Conservation (phyloP, 1,140 invertebrate species). For the Diachasma alloeum region DNA sequence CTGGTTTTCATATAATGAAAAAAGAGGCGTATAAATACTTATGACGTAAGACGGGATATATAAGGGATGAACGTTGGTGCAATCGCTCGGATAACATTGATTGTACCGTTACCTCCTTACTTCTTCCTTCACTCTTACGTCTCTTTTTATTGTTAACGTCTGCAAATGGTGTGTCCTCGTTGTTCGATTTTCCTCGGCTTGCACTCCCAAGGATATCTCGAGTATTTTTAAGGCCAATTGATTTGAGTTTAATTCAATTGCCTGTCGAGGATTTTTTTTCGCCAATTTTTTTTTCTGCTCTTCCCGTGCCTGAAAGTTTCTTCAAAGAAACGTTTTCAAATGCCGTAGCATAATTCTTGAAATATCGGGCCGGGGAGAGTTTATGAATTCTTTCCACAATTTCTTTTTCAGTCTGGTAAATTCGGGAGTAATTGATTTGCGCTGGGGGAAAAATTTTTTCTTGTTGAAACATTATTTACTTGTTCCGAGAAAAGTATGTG, state of each 20-base stretch:
- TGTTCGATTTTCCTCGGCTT: neutral
- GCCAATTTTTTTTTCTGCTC: neutral
- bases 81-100: conserved; percentile 26
- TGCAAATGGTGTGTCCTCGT: conserved; percentile 4
- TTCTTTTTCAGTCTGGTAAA: too few relatives aligned
- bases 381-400: too few relatives aligned
- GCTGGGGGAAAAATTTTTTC: too few relatives aligned
- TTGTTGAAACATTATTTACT: too few relatives aligned
- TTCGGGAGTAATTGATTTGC: neutral
- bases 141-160: neutral
- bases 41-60: neutral
- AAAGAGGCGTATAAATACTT: conserved; percentile 1
- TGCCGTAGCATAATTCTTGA: neutral
- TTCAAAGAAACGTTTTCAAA: neutral
- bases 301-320: neutral
- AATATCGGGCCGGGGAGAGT: too few relatives aligned
- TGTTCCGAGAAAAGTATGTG: too few relatives aligned
- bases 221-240: conserved; percentile 6
- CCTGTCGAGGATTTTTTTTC: neutral
- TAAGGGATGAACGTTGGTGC: conserved; percentile 6
- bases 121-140: neutral
- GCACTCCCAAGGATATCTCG: neutral
- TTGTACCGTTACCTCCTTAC: conserved; percentile 18
- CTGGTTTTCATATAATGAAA: neutral
- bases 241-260: conserved; percentile 3